phyloP scores from a whole-genome alignment of 1,140 invertebrate genomes.

The Phocides pigmalion region DNA sequence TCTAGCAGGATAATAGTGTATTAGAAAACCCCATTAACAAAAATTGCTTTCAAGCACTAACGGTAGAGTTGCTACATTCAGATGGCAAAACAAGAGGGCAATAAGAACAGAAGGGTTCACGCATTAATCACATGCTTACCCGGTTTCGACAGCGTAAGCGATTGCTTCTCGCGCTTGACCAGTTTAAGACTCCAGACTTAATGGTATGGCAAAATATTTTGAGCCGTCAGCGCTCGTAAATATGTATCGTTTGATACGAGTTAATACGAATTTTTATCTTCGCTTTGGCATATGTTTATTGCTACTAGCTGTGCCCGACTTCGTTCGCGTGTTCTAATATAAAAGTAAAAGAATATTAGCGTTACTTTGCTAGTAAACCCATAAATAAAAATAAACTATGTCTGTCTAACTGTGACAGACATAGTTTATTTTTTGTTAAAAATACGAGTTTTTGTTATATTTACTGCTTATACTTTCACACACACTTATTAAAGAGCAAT shows the following conservation, averaged over 20 bases:
- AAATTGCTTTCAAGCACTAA: neutral
- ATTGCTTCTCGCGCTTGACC: neutral
- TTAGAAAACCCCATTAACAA: too few species aligned
- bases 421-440: too few species aligned
- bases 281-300: neutral
- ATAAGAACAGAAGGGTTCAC: conserved; percentile 27
- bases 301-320: too few species aligned
- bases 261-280: neutral
- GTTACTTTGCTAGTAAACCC: too few species aligned
- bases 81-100: conserved; percentile 2
- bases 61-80: neutral
- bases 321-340: too few species aligned
- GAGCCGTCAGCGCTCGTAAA: neutral
- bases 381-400: too few species aligned
- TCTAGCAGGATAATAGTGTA: too few species aligned
- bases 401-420: too few species aligned
- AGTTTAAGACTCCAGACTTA: neutral
- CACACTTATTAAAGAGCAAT: too few species aligned
- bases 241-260: neutral
- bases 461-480: too few species aligned
- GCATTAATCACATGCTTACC: conserved; percentile 29
- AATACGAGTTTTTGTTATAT: too few species aligned
- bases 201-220: neutral
- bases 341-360: too few species aligned
- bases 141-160: conserved; percentile 4